phyloP scores from a whole-genome alignment of 2,113 vertebrate species.

The Coreoperca whiteheadi region DNA sequence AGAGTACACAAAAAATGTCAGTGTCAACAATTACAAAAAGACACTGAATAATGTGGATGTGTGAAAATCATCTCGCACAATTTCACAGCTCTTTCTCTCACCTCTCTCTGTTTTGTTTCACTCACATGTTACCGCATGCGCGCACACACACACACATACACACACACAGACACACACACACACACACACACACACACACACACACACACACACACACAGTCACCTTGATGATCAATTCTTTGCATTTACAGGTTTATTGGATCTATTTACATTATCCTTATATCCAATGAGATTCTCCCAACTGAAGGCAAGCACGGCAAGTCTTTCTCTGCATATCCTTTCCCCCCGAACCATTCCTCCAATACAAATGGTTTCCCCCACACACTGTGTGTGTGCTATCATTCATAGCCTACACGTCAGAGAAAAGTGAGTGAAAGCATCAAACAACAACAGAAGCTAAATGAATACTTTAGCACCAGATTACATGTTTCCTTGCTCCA shows the following conservation, averaged over 20 bases:
- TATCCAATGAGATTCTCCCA: background rate
- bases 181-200: background rate
- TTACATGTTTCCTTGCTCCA: conserved; percentile 1
- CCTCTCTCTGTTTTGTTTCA: background rate
- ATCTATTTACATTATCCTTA: background rate
- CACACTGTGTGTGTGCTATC: background rate
- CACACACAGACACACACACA: background rate
- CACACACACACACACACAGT: background rate
- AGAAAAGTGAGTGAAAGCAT: conserved; percentile 2
- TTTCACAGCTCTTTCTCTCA: conserved; percentile 22
- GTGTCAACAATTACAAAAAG: conserved; percentile 12
- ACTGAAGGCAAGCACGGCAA: background rate
- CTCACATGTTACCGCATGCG: background rate
- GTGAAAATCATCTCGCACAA: conserved; percentile 17
- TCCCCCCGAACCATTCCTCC: background rate
- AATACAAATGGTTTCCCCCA: background rate
- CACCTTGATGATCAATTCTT: background rate
- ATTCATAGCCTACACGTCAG: background rate
- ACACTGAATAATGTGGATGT: conserved; percentile 26
- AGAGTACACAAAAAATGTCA: background rate
- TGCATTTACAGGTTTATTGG: background rate
- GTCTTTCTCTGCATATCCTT: conserved; percentile 1
- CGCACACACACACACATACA: no score
- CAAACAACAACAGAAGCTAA: background rate
- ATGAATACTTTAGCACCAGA: conserved; percentile 5